phyloP scores from a whole-genome alignment of 1,140 invertebrate species.

The Nasonia vitripennis region DNA sequence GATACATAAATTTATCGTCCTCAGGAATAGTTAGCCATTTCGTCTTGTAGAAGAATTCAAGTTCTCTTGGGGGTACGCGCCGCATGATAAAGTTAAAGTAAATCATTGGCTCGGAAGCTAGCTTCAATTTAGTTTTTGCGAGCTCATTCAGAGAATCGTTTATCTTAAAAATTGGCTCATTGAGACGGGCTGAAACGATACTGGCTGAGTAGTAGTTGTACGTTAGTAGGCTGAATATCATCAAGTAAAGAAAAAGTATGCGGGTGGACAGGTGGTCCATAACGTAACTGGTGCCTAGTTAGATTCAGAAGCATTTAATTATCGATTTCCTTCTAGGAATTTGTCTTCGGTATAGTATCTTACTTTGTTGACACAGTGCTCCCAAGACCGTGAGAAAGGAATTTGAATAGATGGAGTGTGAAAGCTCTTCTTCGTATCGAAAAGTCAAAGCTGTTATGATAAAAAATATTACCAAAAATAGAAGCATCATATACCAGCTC shows the following conservation, averaged over 20 bases:
- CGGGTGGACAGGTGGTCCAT: constrained; percentile 47
- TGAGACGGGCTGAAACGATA: too few species aligned
- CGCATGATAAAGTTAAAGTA: constrained; percentile 57
- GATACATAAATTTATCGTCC: constrained; percentile 44
- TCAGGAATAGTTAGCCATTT: constrained; percentile 52
- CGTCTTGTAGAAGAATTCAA: constrained; percentile 8
- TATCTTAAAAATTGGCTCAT: constrained; percentile 64
- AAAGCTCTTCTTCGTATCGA: too few species aligned
- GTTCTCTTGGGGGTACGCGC: not conserved
- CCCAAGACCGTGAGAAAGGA: constrained; percentile 28
- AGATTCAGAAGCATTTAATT: not conserved
- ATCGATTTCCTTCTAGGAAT: too few species aligned
- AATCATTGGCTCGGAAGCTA: constrained; percentile 63
- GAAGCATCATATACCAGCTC: too few species aligned
- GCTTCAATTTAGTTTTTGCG: constrained; percentile 58
- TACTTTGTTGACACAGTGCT: constrained; percentile 37
- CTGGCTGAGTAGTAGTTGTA: constrained; percentile 67
- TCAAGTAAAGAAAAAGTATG: constrained; percentile 58
- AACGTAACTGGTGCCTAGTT: not conserved
- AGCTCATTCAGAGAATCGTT: constrained; percentile 67
- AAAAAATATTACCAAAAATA: too few species aligned
- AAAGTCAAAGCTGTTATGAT: too few species aligned
- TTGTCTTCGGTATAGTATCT: too few species aligned
- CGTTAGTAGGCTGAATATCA: constrained; percentile 64
- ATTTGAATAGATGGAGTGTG: not conserved